phyloP scores from a whole-genome alignment of 2,888 invertebrate genomes.

The Pocota personata region DNA sequence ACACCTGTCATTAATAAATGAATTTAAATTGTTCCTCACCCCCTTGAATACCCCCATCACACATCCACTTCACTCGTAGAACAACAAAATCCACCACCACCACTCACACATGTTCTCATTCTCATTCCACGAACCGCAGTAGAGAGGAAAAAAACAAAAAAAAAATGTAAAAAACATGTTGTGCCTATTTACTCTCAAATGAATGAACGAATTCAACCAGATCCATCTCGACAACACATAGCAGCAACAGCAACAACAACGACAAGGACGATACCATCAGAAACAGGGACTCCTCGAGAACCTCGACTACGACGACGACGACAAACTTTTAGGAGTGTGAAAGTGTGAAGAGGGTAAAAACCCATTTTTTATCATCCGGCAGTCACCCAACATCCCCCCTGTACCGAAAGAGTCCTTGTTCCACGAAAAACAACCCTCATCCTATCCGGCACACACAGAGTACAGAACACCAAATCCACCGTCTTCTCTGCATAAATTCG shows the following conservation, averaged over 20 bases:
- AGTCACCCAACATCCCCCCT: neutral
- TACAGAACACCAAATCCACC: slow-evolving; percentile 4
- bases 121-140: slow-evolving; percentile 39
- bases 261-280: slow-evolving; percentile 57
- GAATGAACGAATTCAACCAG: slow-evolving; percentile 61
- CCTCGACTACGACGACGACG: slow-evolving; percentile 34
- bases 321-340: slow-evolving; percentile 68
- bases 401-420: slow-evolving; percentile 26
- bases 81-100: slow-evolving; percentile 27
- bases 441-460: neutral
- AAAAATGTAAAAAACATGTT: slow-evolving; percentile 44
- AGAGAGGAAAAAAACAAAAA: slow-evolving; percentile 13
- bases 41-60: neutral
- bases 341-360: slow-evolving; percentile 71
- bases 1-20: slow-evolving; percentile 73
- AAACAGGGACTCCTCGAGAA: slow-evolving; percentile 46
- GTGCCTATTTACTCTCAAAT: slow-evolving; percentile 69
- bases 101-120: slow-evolving; percentile 37
- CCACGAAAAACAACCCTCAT: slow-evolving; percentile 16
- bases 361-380: slow-evolving; percentile 60
- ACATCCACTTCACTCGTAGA: slow-evolving; percentile 34
- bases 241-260: too few relatives aligned
- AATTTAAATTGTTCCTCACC: slow-evolving; percentile 64
- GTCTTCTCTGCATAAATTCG: slow-evolving; percentile 52
- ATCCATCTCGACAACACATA: slow-evolving; percentile 53